phyloP scores from a whole-genome alignment of 2,888 invertebrate species.

The Diarsia rubi region DNA sequence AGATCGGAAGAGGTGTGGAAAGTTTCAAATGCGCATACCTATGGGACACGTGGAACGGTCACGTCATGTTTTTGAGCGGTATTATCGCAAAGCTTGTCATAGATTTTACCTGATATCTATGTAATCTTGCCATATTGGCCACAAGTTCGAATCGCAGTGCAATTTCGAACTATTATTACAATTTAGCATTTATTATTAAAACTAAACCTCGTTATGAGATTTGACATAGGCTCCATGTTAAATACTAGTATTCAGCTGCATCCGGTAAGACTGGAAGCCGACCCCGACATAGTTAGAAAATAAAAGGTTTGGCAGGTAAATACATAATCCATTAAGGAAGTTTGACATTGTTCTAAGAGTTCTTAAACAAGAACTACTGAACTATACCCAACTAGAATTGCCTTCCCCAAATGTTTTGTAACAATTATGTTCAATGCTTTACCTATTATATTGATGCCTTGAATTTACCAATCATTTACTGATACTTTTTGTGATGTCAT shows the following conservation, averaged over 20 bases:
- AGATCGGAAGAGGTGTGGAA: constrained; percentile 66
- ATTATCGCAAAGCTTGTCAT: not conserved
- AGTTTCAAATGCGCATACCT: constrained; percentile 48
- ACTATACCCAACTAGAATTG: not conserved
- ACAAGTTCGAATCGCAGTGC: not conserved
- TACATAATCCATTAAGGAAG: not conserved
- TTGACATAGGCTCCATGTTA: not conserved
- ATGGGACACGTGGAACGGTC: constrained; percentile 17
- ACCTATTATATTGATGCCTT: not conserved
- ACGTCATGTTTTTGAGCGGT: constrained; percentile 1
- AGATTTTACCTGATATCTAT: not conserved
- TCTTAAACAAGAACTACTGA: not conserved
- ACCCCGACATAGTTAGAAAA: not conserved
- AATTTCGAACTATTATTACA: no score
- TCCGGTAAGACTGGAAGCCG: not conserved
- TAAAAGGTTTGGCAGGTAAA: not conserved
- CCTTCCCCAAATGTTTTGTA: not conserved
- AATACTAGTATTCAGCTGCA: not conserved
- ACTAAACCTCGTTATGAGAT: not conserved
- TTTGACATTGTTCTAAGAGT: not conserved
- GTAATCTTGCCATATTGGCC: not conserved
- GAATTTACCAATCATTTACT: not conserved
- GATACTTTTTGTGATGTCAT: constrained; percentile 11
- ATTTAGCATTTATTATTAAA: no score
- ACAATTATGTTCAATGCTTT: not conserved